Evolutionary conservation across 2,797 vertebrate genomes (phyloP).

Genomic region (Falco novaeseelandiae): DNA sequence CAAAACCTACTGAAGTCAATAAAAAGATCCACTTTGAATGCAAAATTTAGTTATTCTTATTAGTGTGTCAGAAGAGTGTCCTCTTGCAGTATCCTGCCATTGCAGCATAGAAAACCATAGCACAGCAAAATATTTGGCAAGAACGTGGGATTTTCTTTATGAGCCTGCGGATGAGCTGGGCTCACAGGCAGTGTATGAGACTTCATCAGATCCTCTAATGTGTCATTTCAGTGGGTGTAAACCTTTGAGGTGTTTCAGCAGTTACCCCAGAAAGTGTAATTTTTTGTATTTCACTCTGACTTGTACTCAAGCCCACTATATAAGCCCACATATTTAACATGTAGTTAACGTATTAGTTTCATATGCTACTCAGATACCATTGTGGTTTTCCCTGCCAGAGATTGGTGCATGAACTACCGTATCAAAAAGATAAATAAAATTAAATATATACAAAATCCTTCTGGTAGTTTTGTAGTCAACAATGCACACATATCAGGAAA

Average conservation of each 20-base stretch:
- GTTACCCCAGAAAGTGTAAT: background rate
- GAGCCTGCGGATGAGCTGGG: background rate
- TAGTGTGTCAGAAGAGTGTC: background rate
- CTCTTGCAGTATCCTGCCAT: background rate
- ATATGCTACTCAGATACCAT: background rate
- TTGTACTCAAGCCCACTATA: background rate
- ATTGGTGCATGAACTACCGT: background rate
- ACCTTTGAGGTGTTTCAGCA: background rate
- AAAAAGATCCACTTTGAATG: background rate
- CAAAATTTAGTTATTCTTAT: conserved; percentile 17
- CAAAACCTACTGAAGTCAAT: conserved; percentile 29
- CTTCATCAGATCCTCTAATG: background rate
- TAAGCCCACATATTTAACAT: background rate
- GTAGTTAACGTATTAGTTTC: background rate
- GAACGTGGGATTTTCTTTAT: background rate
- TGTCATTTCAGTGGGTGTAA: background rate
- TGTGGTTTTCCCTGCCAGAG: background rate
- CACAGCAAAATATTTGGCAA: background rate
- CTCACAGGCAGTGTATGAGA: accelerated
- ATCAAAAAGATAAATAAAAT: background rate
- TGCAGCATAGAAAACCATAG: background rate
- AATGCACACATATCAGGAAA: background rate
- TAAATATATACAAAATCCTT: background rate
- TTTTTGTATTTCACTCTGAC: background rate
- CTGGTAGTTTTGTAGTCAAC: background rate